Conservation (phyloP, 2,888 invertebrate genomes). For the Chrysina gloriosa region DNA sequence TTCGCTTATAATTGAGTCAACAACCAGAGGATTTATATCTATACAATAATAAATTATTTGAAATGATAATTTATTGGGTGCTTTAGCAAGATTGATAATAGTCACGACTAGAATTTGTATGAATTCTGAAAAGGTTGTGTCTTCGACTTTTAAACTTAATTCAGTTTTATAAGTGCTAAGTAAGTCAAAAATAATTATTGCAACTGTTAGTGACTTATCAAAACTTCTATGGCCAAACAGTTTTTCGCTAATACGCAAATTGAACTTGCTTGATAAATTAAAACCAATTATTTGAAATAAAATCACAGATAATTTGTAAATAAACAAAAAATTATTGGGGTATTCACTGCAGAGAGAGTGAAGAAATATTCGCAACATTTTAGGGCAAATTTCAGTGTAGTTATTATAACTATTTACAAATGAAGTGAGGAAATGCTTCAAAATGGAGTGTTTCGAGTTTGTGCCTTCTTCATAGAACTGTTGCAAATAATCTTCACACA, state of each 20-base stretch:
- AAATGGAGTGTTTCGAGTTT: background rate
- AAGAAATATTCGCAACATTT: slow-evolving; percentile 45
- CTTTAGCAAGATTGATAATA: slow-evolving; percentile 50
- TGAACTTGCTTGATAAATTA: slow-evolving; percentile 51
- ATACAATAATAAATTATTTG: slow-evolving; percentile 56
- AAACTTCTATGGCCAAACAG: slow-evolving; percentile 40
- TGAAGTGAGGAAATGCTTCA: slow-evolving; percentile 6
- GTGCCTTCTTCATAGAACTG: slow-evolving; percentile 47
- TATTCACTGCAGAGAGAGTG: slow-evolving; percentile 9
- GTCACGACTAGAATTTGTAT: slow-evolving; percentile 54
- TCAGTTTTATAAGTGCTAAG: slow-evolving; percentile 46
- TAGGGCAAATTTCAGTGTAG: slow-evolving; percentile 5
- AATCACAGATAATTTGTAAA: slow-evolving; percentile 55
- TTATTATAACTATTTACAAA: background rate
- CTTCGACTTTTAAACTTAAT: slow-evolving; percentile 51
- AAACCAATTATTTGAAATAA: slow-evolving; percentile 56
- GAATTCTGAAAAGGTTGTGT: slow-evolving; percentile 51
- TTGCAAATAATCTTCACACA: slow-evolving; percentile 49
- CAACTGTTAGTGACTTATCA: slow-evolving; percentile 51
- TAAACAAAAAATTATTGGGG: slow-evolving; percentile 30
- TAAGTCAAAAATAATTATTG: slow-evolving; percentile 40
- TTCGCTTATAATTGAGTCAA: slow-evolving; percentile 55
- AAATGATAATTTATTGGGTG: slow-evolving; percentile 52
- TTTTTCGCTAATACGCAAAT: slow-evolving; percentile 47
- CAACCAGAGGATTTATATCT: slow-evolving; percentile 58